Evolutionary conservation across 2,113 vertebrate species (phyloP).

Genomic region (Periophthalmus modestus): DNA sequence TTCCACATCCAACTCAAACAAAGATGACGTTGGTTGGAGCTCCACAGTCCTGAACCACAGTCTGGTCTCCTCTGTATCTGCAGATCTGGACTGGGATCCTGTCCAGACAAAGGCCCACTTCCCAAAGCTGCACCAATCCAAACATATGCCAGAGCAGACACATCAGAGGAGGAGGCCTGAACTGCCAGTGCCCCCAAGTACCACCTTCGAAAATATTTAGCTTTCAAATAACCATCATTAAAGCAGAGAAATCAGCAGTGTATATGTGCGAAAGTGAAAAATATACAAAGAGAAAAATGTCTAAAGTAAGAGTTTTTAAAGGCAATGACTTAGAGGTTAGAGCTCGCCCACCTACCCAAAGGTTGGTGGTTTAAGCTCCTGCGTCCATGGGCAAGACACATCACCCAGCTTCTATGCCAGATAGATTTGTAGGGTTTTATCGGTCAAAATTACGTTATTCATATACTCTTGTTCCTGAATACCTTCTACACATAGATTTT

Average conservation of each 20-base stretch:
- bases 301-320: conserved; percentile 18
- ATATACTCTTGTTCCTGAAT: too few species aligned
- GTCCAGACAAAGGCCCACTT: conserved; percentile 79
- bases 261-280: conserved; percentile 7
- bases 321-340: not conserved
- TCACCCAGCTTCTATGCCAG: too few species aligned
- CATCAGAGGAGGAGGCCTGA: conserved; percentile 38
- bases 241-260: not conserved
- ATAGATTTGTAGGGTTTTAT: too few species aligned
- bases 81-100: conserved; percentile 77
- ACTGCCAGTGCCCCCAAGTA: not conserved
- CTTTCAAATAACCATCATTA: not conserved
- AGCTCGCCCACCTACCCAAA: not conserved
- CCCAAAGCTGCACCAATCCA: conserved; percentile 70
- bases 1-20: conserved; percentile 75
- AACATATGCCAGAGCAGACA: conserved; percentile 68
- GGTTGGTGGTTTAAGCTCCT: not conserved
- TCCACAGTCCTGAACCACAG: conserved; percentile 53
- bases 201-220: not conserved
- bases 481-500: too few species aligned
- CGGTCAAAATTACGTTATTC: too few species aligned
- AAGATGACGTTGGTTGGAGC: conserved; percentile 63
- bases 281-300: conserved; percentile 12
- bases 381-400: not conserved
- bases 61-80: conserved; percentile 51